Conservation (phyloP, 2,113 vertebrate genomes). For the Corythaeola cristata region DNA sequence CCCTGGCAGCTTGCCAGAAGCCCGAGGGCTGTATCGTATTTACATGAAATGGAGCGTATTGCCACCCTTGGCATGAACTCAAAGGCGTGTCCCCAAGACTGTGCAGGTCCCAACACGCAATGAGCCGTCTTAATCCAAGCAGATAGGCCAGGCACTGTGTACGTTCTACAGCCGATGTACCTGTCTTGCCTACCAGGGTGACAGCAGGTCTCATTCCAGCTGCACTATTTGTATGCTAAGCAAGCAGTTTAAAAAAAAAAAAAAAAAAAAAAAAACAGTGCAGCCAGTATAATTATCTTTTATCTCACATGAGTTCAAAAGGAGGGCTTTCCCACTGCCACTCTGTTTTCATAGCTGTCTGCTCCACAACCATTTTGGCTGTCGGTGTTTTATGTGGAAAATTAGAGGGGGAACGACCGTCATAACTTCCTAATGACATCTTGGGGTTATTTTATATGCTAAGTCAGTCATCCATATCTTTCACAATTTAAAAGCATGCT, state of each 20-base stretch:
- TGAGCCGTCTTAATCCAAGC: background rate
- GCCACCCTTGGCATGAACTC: slow-evolving; percentile 35
- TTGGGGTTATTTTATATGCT: slow-evolving; percentile 17
- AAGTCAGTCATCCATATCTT: slow-evolving; percentile 13
- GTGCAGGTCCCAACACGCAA: background rate
- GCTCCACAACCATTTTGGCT: slow-evolving; percentile 2
- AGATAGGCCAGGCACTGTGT: background rate
- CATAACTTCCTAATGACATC: slow-evolving; percentile 30
- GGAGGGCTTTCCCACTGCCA: slow-evolving; percentile 8
- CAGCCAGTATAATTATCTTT: slow-evolving; percentile 16
- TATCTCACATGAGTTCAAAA: slow-evolving; percentile 35
- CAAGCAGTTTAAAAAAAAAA: background rate
- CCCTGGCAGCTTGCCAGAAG: slow-evolving; percentile 24
- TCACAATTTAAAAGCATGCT: slow-evolving; percentile 31
- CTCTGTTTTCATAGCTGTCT: background rate
- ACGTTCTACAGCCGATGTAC: background rate
- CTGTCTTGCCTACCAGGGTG: slow-evolving; percentile 38
- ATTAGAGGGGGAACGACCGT: slow-evolving; percentile 18
- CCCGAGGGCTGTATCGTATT: background rate
- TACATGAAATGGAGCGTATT: background rate
- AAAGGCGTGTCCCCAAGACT: background rate
- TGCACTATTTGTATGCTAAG: slow-evolving; percentile 1
- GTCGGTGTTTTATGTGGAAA: slow-evolving; percentile 7
- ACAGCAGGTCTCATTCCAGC: slow-evolving; percentile 29
- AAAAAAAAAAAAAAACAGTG: background rate